Base-by-base conservation (phyloP, 2,113 vertebrate genomes). In the Paramormyrops kingsleyae region DNA sequence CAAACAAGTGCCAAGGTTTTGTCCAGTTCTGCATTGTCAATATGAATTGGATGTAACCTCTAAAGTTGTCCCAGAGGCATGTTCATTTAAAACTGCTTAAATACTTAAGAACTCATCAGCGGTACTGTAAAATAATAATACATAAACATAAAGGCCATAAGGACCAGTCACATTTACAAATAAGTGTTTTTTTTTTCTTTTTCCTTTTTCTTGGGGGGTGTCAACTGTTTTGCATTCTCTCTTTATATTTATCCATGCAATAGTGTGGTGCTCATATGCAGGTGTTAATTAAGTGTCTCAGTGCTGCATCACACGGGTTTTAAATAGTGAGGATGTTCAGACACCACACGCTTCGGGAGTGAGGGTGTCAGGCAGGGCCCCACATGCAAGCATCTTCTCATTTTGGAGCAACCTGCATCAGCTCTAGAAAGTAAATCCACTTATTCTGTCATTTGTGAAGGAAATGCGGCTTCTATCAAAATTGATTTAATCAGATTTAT, bases 71-170 rank as follows among this genome's bases (percentile, higher is more conserved):
- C 91, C 56, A 89, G 92, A 93, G 93, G 92, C 91, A 59, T 66
- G 88, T 87, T 87, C 44, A 92, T 94, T 90, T 93, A 95, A 94
- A 93, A 90, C 90, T 87, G 89, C 66, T 90, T 88, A 89, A 90
- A 91, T 91, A 90, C 93, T 95, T 92, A 95, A 94, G 95, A 92
- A 94, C 95, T 94, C 91, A 95, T 94, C 89, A 31, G 62, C 3
- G 62, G 62, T 27, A 88, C 62, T 2, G 86, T 91, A 85, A 21
- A 62, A 50, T 21, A 88, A 87, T 70, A 70, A 70, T 31, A 70
- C 10, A 70, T 70, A 31, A 70, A 31, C n/a, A 70, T 31, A 70
- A 31, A 70, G 62, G n/a, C n/a, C 62, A 31, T 13, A 9, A 70
- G 27, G 10, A 70, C 27, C n/a, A 70, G 9, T 70, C 62, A 70